phyloP scores from a whole-genome alignment of 2,113 vertebrate species.

The Butastur rufipennis region DNA sequence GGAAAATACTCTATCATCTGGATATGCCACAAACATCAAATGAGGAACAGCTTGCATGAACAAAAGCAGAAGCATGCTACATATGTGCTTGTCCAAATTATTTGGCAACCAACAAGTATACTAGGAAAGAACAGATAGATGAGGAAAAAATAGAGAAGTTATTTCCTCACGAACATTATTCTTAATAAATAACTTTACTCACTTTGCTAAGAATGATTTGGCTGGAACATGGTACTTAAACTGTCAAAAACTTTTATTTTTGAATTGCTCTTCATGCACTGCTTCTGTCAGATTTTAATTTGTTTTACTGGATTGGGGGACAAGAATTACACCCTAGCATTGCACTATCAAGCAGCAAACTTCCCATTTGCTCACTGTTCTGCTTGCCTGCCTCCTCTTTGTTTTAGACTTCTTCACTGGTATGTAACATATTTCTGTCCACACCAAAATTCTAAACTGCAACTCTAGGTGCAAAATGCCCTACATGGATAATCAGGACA shows the following conservation, averaged over 20 bases:
- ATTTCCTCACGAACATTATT: not conserved
- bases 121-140: not conserved
- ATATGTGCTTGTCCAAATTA: not conserved
- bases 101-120: not conserved
- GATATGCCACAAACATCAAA: not conserved
- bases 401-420: not conserved
- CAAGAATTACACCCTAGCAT: slow-evolving; percentile 34
- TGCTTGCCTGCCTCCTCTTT: slow-evolving; percentile 7
- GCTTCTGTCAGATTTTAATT: slow-evolving; percentile 56
- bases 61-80: not conserved
- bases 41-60: not conserved
- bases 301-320: not conserved
- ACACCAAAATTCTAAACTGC: not conserved
- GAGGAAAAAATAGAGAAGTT: not conserved
- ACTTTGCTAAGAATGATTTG: slow-evolving; percentile 1
- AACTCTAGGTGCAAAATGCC: not conserved
- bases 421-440: slow-evolving; percentile 16
- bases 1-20: not conserved
- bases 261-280: not conserved
- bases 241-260: not conserved
- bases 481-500: not conserved
- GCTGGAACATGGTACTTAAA: not conserved
- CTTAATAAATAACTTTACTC: not conserved
- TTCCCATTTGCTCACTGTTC: slow-evolving; percentile 1
- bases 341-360: slow-evolving; percentile 30